phyloP scores from a whole-genome alignment of 2,113 vertebrate species.

The Condylura cristata region DNA sequence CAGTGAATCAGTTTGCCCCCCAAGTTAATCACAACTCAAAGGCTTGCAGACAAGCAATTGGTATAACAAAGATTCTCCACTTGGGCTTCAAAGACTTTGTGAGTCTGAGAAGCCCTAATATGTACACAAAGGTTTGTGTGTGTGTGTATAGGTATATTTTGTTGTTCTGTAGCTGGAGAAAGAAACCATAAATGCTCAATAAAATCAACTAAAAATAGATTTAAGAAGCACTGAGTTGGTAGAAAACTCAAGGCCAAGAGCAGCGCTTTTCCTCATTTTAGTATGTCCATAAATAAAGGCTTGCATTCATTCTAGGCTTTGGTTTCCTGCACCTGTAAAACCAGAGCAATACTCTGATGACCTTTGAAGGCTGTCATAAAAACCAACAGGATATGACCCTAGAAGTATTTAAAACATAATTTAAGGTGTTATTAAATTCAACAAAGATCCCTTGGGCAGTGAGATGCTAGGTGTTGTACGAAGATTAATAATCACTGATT shows the following conservation, averaged over 20 bases:
- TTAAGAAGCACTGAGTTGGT: neutral
- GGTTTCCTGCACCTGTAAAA: neutral
- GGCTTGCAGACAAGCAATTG: constrained; percentile 63
- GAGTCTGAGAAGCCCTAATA: neutral
- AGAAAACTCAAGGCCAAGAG: neutral
- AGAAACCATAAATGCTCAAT: neutral
- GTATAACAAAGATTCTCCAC: constrained; percentile 53
- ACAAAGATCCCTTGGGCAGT: neutral
- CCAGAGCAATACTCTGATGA: neutral
- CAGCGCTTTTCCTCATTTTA: neutral
- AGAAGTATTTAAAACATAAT: neutral
- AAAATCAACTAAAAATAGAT: constrained; percentile 1
- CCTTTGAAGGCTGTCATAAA: neutral
- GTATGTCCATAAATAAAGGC: neutral
- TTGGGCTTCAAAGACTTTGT: constrained; percentile 38
- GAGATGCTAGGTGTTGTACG: neutral
- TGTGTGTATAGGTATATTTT: neutral
- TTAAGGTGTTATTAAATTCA: neutral
- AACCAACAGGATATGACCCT: neutral
- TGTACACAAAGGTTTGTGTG: neutral
- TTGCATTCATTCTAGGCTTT: neutral
- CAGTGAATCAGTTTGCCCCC: constrained; percentile 40
- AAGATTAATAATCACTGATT: neutral
- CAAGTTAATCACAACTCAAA: constrained; percentile 57
- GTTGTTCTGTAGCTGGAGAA: neutral